phyloP scores from a whole-genome alignment of 2,888 invertebrate species.

The Argyra leucocephala region DNA sequence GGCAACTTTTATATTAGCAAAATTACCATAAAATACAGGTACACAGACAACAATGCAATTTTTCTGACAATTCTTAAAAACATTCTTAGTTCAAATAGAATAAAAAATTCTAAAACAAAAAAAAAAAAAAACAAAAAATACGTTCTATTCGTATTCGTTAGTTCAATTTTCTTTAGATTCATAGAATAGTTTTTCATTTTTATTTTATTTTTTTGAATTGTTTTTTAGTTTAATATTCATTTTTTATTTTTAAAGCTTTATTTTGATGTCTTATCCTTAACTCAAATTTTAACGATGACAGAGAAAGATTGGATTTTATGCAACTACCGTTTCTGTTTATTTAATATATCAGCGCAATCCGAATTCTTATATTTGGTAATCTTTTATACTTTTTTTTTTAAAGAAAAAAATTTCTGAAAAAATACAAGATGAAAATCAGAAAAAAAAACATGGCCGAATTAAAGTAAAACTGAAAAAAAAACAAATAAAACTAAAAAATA shows the following conservation, averaged over 20 bases:
- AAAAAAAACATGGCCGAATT: not conserved
- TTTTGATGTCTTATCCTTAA: not conserved
- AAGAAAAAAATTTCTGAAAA: not conserved
- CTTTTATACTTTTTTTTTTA: not conserved
- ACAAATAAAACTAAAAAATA: not conserved
- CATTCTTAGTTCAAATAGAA: too few species aligned
- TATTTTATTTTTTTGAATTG: not conserved
- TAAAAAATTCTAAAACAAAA: too few species aligned
- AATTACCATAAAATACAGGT: too few species aligned
- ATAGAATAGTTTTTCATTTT: not conserved
- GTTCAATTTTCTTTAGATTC: too few species aligned
- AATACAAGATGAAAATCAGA: not conserved
- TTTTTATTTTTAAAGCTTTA: not conserved
- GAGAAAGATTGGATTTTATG: not conserved
- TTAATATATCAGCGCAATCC: constrained; percentile 1
- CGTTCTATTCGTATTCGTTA: not conserved
- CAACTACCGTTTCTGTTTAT: not conserved
- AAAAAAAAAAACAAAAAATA: too few species aligned
- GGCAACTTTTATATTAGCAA: too few species aligned
- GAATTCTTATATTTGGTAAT: not conserved
- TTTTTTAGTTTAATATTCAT: not conserved
- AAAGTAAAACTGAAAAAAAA: not conserved
- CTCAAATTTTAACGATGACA: not conserved
- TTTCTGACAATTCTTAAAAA: too few species aligned
- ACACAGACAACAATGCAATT: too few species aligned